Conservation (phyloP, 2,888 invertebrate genomes). For the Patella depressa region DNA sequence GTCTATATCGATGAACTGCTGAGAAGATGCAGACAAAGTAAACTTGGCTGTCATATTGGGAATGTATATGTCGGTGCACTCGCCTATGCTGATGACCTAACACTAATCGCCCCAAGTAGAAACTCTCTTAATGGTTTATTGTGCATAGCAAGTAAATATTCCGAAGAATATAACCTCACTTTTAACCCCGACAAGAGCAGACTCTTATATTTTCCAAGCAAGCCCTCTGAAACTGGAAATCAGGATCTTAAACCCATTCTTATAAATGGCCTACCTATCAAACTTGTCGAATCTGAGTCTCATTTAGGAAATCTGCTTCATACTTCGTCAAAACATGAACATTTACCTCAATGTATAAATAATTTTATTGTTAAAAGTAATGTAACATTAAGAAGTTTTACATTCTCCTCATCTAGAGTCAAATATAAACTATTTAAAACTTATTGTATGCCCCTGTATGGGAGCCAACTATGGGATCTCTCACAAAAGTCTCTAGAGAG, state of each 20-base stretch:
- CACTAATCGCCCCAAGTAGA: no score
- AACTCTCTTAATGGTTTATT: no score
- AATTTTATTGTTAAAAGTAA: neutral
- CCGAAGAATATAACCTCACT: no score
- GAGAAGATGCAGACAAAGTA: no score
- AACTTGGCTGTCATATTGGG: no score
- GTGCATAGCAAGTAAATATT: no score
- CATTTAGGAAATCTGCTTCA: neutral
- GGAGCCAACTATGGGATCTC: neutral
- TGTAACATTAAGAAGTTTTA: neutral
- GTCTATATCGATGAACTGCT: no score
- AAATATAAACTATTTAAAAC: neutral
- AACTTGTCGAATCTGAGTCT: neutral
- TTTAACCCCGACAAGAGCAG: neutral
- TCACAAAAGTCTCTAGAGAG: neutral
- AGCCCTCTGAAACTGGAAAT: neutral
- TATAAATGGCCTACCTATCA: neutral
- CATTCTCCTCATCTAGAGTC: neutral
- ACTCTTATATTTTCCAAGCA: slow-evolving; percentile 28
- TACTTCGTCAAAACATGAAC: neutral
- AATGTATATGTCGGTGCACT: no score
- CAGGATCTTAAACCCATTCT: slow-evolving; percentile 4
- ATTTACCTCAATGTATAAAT: neutral
- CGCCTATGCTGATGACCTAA: no score
- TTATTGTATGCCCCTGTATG: neutral